A percentile compares a stretch with the other conserved stretches of the same genome.
phyloP scores from a whole-genome alignment of 2,113 vertebrate genomes.

The Meles meles region DNA sequence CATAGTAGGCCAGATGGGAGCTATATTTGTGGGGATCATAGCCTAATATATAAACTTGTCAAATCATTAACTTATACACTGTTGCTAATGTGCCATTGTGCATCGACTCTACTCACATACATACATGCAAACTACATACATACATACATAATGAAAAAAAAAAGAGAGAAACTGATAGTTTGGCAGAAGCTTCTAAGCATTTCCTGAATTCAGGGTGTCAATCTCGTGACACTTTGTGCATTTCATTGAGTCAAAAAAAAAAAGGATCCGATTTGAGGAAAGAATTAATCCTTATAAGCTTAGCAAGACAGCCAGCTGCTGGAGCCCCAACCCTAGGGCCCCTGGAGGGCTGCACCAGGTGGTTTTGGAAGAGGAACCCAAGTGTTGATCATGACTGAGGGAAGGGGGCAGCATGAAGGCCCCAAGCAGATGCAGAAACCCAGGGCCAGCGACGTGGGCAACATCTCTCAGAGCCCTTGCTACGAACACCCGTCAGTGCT shows the following conservation, averaged over 20 bases:
- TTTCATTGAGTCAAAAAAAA: neutral
- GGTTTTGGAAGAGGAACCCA: neutral
- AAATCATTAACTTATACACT: neutral
- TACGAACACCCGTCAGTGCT: neutral
- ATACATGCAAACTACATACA: neutral
- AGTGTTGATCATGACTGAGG: neutral
- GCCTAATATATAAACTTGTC: neutral
- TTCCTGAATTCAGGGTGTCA: neutral
- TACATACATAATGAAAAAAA: too few relatives aligned
- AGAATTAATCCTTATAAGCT: neutral
- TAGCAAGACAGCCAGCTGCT: too few relatives aligned
- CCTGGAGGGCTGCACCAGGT: neutral
- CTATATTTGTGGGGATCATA: neutral
- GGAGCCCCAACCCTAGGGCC: neutral
- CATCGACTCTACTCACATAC: neutral
- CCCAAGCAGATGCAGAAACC: too few relatives aligned
- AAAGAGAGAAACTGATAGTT: neutral
- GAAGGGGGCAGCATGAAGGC: too few relatives aligned
- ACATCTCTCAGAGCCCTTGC: neutral
- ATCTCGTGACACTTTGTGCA: neutral
- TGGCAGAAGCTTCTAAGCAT: neutral
- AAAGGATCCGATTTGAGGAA: neutral
- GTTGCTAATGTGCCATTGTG: neutral
- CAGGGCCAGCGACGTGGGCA: too few relatives aligned
- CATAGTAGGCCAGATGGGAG: neutral